Evolutionary conservation across 2,797 vertebrate species (phyloP).

Genomic region (Odontamblyopus rebecca): DNA sequence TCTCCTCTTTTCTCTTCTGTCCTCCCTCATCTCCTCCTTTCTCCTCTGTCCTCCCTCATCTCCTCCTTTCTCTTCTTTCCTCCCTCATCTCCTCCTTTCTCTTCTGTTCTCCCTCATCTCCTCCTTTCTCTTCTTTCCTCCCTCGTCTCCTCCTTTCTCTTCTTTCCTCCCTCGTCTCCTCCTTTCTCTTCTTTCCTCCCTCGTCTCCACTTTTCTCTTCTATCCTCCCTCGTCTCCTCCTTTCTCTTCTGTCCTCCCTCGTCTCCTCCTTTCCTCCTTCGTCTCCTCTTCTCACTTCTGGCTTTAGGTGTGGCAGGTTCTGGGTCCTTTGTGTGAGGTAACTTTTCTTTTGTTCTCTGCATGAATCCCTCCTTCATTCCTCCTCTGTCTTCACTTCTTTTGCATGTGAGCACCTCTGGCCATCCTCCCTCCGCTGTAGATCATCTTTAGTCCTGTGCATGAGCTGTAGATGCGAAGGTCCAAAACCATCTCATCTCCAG

Average conservation of each 20-base stretch:
- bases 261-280: too few species aligned
- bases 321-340: slow-evolving; percentile 91
- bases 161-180: background rate
- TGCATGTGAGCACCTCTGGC: slow-evolving; percentile 36
- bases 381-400: slow-evolving; percentile 36
- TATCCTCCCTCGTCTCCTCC: background rate
- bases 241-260: background rate
- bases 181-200: background rate
- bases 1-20: background rate
- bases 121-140: background rate
- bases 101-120: too few species aligned
- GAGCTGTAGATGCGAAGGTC: slow-evolving; percentile 22
- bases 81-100: too few species aligned
- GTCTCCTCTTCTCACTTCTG: slow-evolving; percentile 8
- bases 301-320: slow-evolving; percentile 89
- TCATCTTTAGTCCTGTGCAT: too few species aligned
- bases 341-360: slow-evolving; percentile 55
- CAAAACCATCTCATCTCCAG: background rate
- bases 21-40: too few species aligned
- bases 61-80: too few species aligned
- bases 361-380: slow-evolving; percentile 12
- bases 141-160: background rate
- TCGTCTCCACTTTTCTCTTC: slow-evolving; percentile 7
- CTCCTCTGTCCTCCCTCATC: too few species aligned
- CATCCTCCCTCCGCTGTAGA: too few species aligned